A percentile compares a stretch with the other conserved stretches of the same genome.
Evolutionary conservation across 2,797 vertebrate species (phyloP).

Genomic region (Gouania willdenowi): DNA sequence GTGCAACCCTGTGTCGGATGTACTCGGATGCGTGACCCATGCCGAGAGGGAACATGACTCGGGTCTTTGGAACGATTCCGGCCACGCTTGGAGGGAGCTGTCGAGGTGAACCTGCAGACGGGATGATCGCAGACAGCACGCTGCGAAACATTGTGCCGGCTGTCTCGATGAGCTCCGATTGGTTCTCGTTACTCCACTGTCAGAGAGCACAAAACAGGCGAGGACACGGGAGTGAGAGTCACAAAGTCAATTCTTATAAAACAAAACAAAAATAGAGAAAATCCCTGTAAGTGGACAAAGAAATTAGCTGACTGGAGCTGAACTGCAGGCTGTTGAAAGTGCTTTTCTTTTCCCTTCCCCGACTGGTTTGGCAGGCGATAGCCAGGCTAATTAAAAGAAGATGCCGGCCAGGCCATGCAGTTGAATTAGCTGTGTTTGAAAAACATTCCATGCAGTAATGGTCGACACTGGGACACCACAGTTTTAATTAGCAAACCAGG

Average conservation of each 20-base stretch:
- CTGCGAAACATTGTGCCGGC: constrained; percentile 83
- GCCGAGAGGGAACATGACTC: constrained; percentile 89
- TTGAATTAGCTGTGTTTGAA: constrained; percentile 75
- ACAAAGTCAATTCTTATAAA: too few species aligned
- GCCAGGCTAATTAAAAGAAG: constrained; percentile 76
- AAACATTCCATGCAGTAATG: constrained; percentile 78
- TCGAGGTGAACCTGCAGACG: constrained; percentile 82
- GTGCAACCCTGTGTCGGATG: constrained; percentile 85
- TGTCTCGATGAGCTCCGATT: constrained; percentile 87
- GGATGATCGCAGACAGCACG: constrained; percentile 81
- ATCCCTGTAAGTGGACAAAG: constrained; percentile 50
- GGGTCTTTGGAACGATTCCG: constrained; percentile 80
- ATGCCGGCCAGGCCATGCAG: constrained; percentile 66
- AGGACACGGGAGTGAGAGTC: constrained; percentile 14
- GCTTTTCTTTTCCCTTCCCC: constrained; percentile 52
- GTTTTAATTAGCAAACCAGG: constrained; percentile 81
- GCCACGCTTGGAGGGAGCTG: constrained; percentile 94
- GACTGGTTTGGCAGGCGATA: constrained; percentile 64
- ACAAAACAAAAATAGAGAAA: constrained; percentile 46
- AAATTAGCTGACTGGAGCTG: constrained; percentile 64
- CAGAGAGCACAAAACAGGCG: constrained; percentile 4
- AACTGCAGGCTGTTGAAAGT: constrained; percentile 51
- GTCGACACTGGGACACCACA: constrained; percentile 74
- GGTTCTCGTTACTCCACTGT: constrained; percentile 93
- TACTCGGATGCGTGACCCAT: constrained; percentile 93